Conservation (phyloP, 2,888 invertebrate species). For the Melinopterus prodromus region DNA sequence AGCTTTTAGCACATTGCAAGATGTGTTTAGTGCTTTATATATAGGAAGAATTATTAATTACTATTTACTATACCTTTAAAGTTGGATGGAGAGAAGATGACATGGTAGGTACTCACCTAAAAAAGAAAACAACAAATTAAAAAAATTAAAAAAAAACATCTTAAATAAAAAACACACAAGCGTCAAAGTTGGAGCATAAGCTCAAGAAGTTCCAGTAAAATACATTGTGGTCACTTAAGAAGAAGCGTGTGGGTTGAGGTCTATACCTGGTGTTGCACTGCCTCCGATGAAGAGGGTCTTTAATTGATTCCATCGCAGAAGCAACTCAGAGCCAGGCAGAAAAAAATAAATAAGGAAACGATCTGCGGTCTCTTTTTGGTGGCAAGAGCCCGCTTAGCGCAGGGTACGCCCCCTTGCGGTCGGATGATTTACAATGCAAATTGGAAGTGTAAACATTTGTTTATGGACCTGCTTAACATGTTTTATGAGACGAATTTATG, state of each 20-base stretch:
- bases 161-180: too few relatives aligned
- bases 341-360: neutral
- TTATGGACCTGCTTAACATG: slow-evolving; percentile 36
- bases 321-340: neutral
- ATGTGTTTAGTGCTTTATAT: too few relatives aligned
- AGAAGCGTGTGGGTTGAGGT: neutral
- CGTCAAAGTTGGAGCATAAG: too few relatives aligned
- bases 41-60: too few relatives aligned
- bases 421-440: slow-evolving; percentile 26
- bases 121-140: too few relatives aligned
- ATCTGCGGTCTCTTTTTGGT: slow-evolving; percentile 6
- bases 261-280: neutral
- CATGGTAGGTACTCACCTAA: too few relatives aligned
- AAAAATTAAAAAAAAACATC: too few relatives aligned
- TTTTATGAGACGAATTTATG: slow-evolving; percentile 31
- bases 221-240: too few relatives aligned
- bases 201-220: too few relatives aligned
- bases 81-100: too few relatives aligned
- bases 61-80: too few relatives aligned
- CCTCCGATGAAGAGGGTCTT: neutral
- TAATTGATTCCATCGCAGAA: neutral
- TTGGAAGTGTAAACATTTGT: slow-evolving; percentile 35
- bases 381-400: neutral
- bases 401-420: slow-evolving; percentile 12
- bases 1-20: too few relatives aligned